Evolutionary conservation across 2,113 vertebrate species (phyloP).

Genomic region (Oenanthe melanoleuca): DNA sequence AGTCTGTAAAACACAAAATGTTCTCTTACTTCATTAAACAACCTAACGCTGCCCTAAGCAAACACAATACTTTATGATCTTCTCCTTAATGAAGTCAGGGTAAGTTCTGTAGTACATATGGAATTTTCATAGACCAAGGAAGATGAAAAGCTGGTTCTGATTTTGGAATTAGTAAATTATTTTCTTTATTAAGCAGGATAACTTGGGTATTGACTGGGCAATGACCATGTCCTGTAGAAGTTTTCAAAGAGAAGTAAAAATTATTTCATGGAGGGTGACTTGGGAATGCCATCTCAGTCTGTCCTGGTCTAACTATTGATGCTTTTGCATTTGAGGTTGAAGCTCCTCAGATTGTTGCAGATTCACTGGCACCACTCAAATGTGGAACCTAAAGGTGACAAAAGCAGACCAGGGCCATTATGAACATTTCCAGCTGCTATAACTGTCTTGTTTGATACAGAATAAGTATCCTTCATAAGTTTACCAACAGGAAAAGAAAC

Average conservation of each 20-base stretch:
- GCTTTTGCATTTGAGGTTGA: neutral
- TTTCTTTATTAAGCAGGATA: neutral
- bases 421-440: neutral
- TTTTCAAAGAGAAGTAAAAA: neutral
- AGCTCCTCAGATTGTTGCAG: neutral
- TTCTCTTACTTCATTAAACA: neutral
- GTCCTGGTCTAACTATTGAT: neutral
- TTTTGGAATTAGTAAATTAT: neutral
- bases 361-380: neutral
- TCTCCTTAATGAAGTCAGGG: neutral
- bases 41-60: neutral
- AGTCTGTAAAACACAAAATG: neutral
- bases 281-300: neutral
- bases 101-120: neutral
- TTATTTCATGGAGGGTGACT: neutral
- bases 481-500: neutral
- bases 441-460: neutral
- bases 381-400: neutral
- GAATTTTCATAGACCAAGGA: neutral
- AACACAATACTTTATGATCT: neutral
- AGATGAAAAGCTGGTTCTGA: neutral
- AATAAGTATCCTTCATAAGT: neutral
- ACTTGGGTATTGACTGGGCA: neutral
- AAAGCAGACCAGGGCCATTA: neutral
- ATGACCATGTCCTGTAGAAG: neutral